Evolutionary conservation across 2,888 invertebrate genomes (phyloP).

Genomic region (Chymomyza amoena): DNA sequence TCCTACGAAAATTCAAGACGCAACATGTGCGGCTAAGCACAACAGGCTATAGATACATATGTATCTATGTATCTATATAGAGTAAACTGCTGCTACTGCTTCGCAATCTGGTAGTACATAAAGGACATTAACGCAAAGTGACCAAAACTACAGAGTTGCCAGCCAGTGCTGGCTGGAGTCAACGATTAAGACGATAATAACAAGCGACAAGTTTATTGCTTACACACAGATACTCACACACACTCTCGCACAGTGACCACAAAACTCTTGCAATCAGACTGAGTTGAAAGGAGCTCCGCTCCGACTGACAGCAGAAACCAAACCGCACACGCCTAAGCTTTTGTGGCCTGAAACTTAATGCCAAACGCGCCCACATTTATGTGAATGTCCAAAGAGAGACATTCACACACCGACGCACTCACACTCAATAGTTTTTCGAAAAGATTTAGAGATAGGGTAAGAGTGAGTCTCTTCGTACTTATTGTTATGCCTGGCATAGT

Average conservation of each 20-base stretch:
- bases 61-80: background rate
- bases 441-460: background rate
- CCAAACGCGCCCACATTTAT: slow-evolving; percentile 38
- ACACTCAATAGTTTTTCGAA: background rate
- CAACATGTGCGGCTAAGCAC: background rate
- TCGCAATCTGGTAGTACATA: background rate
- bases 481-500: slow-evolving; percentile 53
- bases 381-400: background rate
- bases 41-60: background rate
- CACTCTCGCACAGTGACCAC: slow-evolving; percentile 10
- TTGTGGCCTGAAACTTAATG: slow-evolving; percentile 66
- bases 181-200: slow-evolving; percentile 75
- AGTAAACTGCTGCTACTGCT: no score
- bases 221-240: slow-evolving; percentile 43
- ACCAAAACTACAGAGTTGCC: slow-evolving; percentile 19
- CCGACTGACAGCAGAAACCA: slow-evolving; percentile 12
- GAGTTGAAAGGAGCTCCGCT: slow-evolving; percentile 2
- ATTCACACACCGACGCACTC: background rate
- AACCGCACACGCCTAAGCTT: slow-evolving; percentile 60
- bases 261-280: slow-evolving; percentile 1
- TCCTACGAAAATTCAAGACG: background rate
- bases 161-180: slow-evolving; percentile 30
- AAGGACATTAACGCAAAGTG: slow-evolving; percentile 50
- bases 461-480: slow-evolving; percentile 13
- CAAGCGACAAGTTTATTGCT: slow-evolving; percentile 76